Evolutionary conservation across 2,888 invertebrate species (phyloP).

Genomic region (Pandemis cinnamomeana): DNA sequence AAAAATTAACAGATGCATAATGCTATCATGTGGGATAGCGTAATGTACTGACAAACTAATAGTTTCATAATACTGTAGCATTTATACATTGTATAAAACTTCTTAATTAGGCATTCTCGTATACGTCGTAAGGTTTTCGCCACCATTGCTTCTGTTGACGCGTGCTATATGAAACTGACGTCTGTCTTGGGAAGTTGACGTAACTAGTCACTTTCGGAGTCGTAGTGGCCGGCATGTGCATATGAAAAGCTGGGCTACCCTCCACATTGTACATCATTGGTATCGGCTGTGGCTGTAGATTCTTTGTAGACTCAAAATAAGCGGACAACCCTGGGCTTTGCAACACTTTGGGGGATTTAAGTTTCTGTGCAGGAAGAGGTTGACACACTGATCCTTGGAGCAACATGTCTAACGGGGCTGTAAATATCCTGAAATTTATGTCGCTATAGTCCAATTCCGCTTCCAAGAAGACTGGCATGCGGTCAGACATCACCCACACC

Average conservation of each 20-base stretch:
- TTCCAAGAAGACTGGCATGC: slow-evolving; percentile 91
- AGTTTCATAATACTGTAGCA: neutral
- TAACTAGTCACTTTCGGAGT: slow-evolving; percentile 3
- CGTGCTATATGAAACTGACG: slow-evolving; percentile 48
- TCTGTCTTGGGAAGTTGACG: slow-evolving; percentile 54
- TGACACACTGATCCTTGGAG: slow-evolving; percentile 91
- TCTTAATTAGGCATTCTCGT: slow-evolving; percentile 46
- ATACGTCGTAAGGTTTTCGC: slow-evolving; percentile 59
- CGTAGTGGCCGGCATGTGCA: slow-evolving; percentile 33
- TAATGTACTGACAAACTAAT: slow-evolving; percentile 42
- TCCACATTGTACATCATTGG: slow-evolving; percentile 26
- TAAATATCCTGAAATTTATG: slow-evolving; percentile 90
- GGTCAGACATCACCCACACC: slow-evolving; percentile 92
- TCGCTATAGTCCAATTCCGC: slow-evolving; percentile 89
- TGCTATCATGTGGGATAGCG: slow-evolving; percentile 47
- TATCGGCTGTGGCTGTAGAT: slow-evolving; percentile 6
- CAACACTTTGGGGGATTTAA: neutral
- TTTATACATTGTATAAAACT: neutral
- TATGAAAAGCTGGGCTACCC: slow-evolving; percentile 41
- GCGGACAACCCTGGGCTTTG: slow-evolving; percentile 5
- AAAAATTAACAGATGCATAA: slow-evolving; percentile 39
- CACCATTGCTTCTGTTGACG: slow-evolving; percentile 57
- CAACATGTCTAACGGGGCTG: slow-evolving; percentile 87
- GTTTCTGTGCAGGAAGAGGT: slow-evolving; percentile 46
- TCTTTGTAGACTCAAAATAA: slow-evolving; percentile 4